A percentile compares a stretch with the other conserved stretches of the same genome.
phyloP scores from a whole-genome alignment of 2,113 vertebrate species.

The Perccottus glenii region DNA sequence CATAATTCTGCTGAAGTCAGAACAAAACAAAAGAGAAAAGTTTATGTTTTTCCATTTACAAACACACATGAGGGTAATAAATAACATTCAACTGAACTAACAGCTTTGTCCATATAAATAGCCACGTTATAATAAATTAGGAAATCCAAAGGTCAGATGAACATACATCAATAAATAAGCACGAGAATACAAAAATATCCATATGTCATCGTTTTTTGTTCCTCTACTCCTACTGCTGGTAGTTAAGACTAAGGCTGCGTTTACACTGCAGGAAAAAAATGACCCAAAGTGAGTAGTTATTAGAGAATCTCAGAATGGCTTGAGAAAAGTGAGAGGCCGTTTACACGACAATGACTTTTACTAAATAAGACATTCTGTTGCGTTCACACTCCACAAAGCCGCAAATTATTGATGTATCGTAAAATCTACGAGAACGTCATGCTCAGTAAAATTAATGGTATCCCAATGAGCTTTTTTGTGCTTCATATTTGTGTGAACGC shows the following conservation, averaged over 20 bases:
- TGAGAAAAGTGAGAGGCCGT: neutral
- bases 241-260: conserved; percentile 56
- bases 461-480: no score
- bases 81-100: conserved; percentile 86
- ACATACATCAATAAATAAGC: conserved; percentile 77
- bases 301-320: no score
- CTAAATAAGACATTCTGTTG: neutral
- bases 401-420: no score
- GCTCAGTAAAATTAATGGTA: no score
- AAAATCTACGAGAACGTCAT: no score
- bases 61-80: conserved; percentile 80
- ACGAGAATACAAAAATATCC: conserved; percentile 93
- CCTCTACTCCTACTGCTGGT: conserved; percentile 81
- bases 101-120: conserved; percentile 87
- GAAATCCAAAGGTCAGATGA: conserved; percentile 76
- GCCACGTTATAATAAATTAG: conserved; percentile 85
- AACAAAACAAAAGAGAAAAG: conserved; percentile 73
- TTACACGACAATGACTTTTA: no score
- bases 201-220: conserved; percentile 66
- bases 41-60: conserved; percentile 77
- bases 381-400: no score
- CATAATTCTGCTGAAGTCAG: conserved; percentile 77
- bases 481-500: no score
- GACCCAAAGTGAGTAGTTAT: neutral
- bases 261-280: neutral